These are phyloP conservation scores for Eudyptes chrysolophus DNA, from an alignment of 2,113 vertebrate species.

Conservation along the genomic window DNA sequence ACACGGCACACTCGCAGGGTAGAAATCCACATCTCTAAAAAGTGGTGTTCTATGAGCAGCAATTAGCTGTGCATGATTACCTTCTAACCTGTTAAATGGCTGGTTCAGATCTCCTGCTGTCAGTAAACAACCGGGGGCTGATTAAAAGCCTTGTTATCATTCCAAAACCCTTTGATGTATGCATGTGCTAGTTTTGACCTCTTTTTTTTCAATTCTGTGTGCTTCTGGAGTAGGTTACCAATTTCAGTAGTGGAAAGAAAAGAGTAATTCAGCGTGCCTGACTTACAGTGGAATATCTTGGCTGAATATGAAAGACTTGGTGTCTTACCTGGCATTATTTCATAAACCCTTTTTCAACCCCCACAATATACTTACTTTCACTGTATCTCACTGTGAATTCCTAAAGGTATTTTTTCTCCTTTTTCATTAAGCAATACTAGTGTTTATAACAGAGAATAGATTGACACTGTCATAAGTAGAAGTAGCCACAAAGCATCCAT, in stretches of 20 bases:
- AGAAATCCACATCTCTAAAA: not conserved
- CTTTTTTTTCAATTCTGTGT: conserved; percentile 27
- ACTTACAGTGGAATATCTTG: not conserved
- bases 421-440: not conserved
- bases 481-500: not conserved
- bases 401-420: not conserved
- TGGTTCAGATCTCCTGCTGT: conserved; percentile 49
- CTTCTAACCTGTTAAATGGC: conserved; percentile 42
- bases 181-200: not conserved
- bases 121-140: conserved; percentile 45
- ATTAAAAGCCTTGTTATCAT: conserved; percentile 53
- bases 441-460: not conserved
- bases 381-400: not conserved
- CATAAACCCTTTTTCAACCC: not conserved
- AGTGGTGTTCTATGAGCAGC: not conserved
- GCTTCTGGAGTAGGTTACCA: not conserved
- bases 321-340: not conserved
- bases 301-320: not conserved
- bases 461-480: not conserved
- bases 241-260: not conserved
- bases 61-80: conserved; percentile 58
- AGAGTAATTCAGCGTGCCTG: not conserved
- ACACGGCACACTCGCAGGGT: not conserved
- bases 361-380: not conserved
- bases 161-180: conserved; percentile 28